A percentile compares a stretch with the other conserved stretches of the same genome.
phyloP scores from a whole-genome alignment of 2,888 invertebrate species.

The Cheilosia scutellata region DNA sequence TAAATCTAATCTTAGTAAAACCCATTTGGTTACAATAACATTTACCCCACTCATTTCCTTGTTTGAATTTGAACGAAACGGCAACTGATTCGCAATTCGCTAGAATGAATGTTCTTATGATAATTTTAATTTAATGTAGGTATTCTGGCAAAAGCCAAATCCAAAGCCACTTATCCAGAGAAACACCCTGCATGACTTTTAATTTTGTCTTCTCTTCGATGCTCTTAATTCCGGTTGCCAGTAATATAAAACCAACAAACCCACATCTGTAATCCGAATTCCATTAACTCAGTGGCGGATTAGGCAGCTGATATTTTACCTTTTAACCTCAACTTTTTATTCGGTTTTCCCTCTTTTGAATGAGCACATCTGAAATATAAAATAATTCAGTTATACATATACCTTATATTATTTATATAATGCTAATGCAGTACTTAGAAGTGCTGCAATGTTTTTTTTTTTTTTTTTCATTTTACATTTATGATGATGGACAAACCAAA shows the following conservation, averaged over 20 bases:
- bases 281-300: conserved; percentile 71
- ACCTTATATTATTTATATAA: too few species aligned
- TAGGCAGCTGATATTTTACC: conserved; percentile 73
- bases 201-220: conserved; percentile 20
- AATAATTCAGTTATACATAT: conserved; percentile 4
- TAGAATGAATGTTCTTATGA: conserved; percentile 29
- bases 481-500: too few species aligned
- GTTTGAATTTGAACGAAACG: too few species aligned
- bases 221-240: conserved; percentile 59
- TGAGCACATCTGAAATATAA: not conserved
- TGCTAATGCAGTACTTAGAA: too few species aligned
- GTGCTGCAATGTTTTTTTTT: too few species aligned
- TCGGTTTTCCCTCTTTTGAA: conserved; percentile 11
- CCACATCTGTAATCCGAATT: conserved; percentile 71
- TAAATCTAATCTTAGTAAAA: not conserved
- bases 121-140: conserved; percentile 53
- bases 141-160: conserved; percentile 27
- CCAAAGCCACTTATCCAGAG: conserved; percentile 36
- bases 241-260: conserved; percentile 73
- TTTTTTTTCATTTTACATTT: too few species aligned
- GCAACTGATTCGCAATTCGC: conserved; percentile 3
- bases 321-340: conserved; percentile 61
- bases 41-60: too few species aligned
- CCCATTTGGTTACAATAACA: too few species aligned
- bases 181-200: conserved; percentile 51